Conservation (phyloP, 2,113 vertebrate genomes). For the Hypocryptadius cinnamomeus region DNA sequence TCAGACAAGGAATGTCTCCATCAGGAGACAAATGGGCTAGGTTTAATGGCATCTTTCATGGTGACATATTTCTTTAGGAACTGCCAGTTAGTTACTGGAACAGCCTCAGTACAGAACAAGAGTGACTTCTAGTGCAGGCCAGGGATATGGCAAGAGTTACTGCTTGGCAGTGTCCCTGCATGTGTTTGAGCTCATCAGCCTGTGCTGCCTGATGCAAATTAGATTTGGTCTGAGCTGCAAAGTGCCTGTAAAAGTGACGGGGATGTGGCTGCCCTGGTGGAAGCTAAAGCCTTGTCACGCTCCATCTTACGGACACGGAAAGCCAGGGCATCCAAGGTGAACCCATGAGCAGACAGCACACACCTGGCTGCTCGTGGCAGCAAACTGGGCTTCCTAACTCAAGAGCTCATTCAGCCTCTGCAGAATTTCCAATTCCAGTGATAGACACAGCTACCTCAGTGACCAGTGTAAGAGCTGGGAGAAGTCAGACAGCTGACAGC, state of each 20-base stretch:
- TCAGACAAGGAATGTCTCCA: constrained; percentile 13
- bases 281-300: not conserved
- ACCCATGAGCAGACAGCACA: not conserved
- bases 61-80: not conserved
- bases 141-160: not conserved
- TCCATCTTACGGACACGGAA: accelerated
- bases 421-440: not conserved
- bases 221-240: not conserved
- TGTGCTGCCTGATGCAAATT: not conserved
- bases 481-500: not conserved
- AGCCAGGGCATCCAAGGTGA: not conserved
- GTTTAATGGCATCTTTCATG: not conserved
- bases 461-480: not conserved
- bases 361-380: not conserved
- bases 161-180: not conserved
- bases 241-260: not conserved
- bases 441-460: not conserved
- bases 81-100: not conserved
- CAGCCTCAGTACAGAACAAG: not conserved
- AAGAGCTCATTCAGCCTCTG: not conserved
- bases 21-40: not conserved
- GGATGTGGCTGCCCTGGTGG: not conserved
- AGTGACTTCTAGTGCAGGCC: constrained; percentile 28
- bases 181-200: not conserved
- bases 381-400: not conserved